These are phyloP conservation scores for Microctenopoma stevenorrisi DNA, from an alignment of 2,797 vertebrate species.

Conservation along the genomic window DNA sequence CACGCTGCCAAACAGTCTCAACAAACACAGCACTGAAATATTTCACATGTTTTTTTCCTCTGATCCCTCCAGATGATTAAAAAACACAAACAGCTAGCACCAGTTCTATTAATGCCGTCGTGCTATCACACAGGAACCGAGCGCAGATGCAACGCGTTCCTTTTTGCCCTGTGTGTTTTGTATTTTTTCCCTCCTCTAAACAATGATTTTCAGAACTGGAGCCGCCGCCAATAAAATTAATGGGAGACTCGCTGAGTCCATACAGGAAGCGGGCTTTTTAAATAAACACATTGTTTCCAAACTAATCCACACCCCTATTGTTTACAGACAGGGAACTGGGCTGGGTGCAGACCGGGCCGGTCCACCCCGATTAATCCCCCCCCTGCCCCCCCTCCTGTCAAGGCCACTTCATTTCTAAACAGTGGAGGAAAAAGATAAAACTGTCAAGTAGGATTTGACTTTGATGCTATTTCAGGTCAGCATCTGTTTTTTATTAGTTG, in stretches of 20 bases:
- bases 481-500: constrained; percentile 17
- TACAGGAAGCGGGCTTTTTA: constrained; percentile 86
- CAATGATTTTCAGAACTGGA: constrained; percentile 84
- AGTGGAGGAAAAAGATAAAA: constrained; percentile 58
- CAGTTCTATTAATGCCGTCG: constrained; percentile 64
- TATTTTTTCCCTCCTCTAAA: constrained; percentile 70
- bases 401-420: constrained; percentile 72
- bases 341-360: constrained; percentile 72
- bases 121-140: constrained; percentile 80
- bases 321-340: constrained; percentile 84
- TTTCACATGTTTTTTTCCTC: constrained; percentile 63
- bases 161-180: constrained; percentile 75
- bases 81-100: constrained; percentile 62
- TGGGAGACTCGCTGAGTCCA: constrained; percentile 84
- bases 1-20: constrained; percentile 62
- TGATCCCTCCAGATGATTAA: constrained; percentile 68
- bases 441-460: constrained; percentile 43
- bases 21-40: constrained; percentile 70
- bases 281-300: constrained; percentile 91
- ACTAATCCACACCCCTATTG: constrained; percentile 88
- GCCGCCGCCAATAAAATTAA: constrained; percentile 85
- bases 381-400: constrained; percentile 61
- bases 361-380: constrained; percentile 68
- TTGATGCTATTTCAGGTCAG: constrained; percentile 64
- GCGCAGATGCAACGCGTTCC: constrained; percentile 67